A percentile compares a stretch with the other conserved stretches of the same genome.
These are phyloP conservation scores for Sebastes cheni DNA, from an alignment of 2,797 vertebrate species.

Conservation along the genomic window DNA sequence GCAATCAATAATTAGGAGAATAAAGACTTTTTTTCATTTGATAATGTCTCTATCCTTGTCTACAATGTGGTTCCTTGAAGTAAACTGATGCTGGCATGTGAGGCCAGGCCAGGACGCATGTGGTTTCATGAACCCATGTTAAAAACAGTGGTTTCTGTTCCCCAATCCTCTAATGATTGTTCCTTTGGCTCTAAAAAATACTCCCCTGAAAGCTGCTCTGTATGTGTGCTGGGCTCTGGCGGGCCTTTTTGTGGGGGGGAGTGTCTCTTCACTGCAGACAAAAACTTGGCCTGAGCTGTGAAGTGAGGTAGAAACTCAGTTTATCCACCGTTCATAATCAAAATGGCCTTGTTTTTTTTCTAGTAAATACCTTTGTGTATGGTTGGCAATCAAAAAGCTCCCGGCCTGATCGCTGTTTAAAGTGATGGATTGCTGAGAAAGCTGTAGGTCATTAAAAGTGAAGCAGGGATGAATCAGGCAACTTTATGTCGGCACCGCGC, in stretches of 20 bases:
- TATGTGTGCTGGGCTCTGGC: slow-evolving; percentile 26
- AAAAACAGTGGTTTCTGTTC: slow-evolving; percentile 28
- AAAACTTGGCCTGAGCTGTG: slow-evolving; percentile 32
- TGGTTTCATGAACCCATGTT: slow-evolving; percentile 35
- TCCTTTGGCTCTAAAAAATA: slow-evolving; percentile 34
- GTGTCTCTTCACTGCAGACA: slow-evolving; percentile 26
- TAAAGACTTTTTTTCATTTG: neutral
- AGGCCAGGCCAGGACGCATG: slow-evolving; percentile 10
- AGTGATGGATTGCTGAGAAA: slow-evolving; percentile 4
- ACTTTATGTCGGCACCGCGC: neutral
- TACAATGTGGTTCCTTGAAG: neutral
- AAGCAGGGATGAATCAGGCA: slow-evolving; percentile 1
- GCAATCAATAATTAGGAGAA: neutral
- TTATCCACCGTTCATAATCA: neutral
- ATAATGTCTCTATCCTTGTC: neutral
- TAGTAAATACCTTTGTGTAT: slow-evolving; percentile 3
- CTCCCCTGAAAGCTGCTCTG: slow-evolving; percentile 27
- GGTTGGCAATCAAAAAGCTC: neutral
- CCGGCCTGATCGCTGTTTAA: neutral
- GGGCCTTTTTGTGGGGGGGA: slow-evolving; percentile 3
- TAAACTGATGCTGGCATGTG: slow-evolving; percentile 27
- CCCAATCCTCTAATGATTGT: slow-evolving; percentile 21
- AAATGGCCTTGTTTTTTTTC: neutral
- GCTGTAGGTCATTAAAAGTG: slow-evolving; percentile 26
- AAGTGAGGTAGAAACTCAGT: slow-evolving; percentile 20